Evolutionary conservation across 1,140 invertebrate genomes (phyloP).

Genomic region (Formica selysi): DNA sequence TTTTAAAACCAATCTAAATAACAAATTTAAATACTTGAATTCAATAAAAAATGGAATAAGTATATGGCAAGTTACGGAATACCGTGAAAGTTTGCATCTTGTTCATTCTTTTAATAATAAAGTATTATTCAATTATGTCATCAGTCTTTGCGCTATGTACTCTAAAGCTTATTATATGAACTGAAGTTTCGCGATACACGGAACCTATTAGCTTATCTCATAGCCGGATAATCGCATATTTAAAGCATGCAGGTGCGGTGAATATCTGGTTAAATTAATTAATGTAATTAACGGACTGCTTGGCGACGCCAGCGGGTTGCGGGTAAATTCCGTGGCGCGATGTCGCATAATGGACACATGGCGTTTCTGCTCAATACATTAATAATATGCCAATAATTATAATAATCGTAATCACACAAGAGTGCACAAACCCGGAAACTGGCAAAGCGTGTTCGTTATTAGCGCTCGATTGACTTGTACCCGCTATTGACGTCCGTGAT

Average conservation of each 20-base stretch:
- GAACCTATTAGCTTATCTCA: slow-evolving; percentile 11
- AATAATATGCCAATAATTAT: slow-evolving; percentile 56
- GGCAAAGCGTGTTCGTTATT: slow-evolving; percentile 50
- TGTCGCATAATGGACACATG: slow-evolving; percentile 22
- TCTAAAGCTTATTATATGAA: slow-evolving; percentile 1
- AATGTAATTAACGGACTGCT: slow-evolving; percentile 58
- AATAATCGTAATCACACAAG: slow-evolving; percentile 42
- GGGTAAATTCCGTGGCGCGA: slow-evolving; percentile 34
- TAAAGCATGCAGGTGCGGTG: slow-evolving; percentile 50
- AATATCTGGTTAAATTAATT: slow-evolving; percentile 60
- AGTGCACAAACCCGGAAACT: background rate
- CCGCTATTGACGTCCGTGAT: slow-evolving; percentile 29
- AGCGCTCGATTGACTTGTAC: slow-evolving; percentile 44
- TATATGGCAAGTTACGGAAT: background rate
- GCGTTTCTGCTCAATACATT: slow-evolving; percentile 15
- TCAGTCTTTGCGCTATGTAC: background rate
- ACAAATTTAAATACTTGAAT: background rate
- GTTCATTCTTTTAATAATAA: background rate
- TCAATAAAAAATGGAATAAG: background rate
- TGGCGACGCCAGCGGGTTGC: slow-evolving; percentile 27
- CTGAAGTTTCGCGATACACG: background rate
- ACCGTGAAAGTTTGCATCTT: background rate
- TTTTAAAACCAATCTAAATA: background rate
- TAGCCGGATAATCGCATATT: slow-evolving; percentile 22
- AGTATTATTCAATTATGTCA: slow-evolving; percentile 2